Conservation (phyloP, 2,888 invertebrate species). For the Drosophila rellima region DNA sequence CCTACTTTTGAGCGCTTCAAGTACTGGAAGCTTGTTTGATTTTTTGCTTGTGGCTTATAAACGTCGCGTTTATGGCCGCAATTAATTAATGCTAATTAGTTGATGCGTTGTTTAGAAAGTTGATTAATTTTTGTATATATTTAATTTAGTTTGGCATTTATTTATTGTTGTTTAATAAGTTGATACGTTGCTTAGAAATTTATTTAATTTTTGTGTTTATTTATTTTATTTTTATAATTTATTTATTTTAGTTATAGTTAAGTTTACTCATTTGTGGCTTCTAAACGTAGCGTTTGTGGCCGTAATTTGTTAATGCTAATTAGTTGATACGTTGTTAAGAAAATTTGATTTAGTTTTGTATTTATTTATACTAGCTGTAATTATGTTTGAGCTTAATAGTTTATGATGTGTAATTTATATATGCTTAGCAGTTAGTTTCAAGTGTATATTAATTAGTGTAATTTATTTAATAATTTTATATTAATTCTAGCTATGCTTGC, state of each 20-base stretch:
- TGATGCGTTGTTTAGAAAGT: constrained; percentile 5
- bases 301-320: constrained; percentile 21
- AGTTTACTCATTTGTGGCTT: neutral
- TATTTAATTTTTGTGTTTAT: neutral
- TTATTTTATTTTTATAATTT: neutral
- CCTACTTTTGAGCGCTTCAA: constrained; percentile 27
- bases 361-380: neutral
- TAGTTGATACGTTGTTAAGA: constrained; percentile 10
- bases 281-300: constrained; percentile 12
- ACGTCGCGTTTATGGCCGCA: constrained; percentile 13
- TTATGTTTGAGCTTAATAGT: constrained; percentile 9
- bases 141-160: no score
- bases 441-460: constrained; percentile 29
- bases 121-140: neutral
- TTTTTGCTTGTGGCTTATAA: constrained; percentile 11
- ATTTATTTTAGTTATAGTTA: neutral
- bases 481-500: constrained; percentile 39
- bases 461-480: constrained; percentile 19
- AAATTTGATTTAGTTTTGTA: constrained; percentile 4
- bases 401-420: constrained; percentile 31
- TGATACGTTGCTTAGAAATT: constrained; percentile 8
- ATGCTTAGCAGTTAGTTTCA: constrained; percentile 25
- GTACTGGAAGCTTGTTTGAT: constrained; percentile 20
- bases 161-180: neutral
- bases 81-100: constrained; percentile 21